These are phyloP conservation scores for Zeus faber DNA, from an alignment of 2,113 vertebrate species.

Conservation along the genomic window DNA sequence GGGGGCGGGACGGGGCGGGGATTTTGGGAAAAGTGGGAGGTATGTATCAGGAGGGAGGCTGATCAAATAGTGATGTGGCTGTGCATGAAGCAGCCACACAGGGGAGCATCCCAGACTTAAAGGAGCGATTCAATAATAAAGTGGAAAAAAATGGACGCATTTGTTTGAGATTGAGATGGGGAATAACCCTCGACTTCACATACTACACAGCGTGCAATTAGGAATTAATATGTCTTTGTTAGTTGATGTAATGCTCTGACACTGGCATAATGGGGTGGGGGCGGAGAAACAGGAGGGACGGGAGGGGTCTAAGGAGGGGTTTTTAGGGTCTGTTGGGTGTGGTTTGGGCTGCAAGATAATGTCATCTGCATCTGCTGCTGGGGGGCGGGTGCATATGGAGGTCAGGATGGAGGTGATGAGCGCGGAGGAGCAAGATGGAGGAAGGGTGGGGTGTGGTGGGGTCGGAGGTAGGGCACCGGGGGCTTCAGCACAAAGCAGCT, in stretches of 20 bases:
- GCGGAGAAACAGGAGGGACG: background rate
- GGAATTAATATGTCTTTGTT: too few relatives aligned
- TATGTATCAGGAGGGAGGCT: too few relatives aligned
- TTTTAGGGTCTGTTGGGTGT: background rate
- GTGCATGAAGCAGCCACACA: too few relatives aligned
- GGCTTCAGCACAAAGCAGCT: conserved; percentile 40
- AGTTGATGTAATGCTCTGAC: too few relatives aligned
- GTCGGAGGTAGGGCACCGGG: conserved; percentile 26
- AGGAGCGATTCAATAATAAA: too few relatives aligned
- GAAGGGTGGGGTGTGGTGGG: conserved; percentile 9
- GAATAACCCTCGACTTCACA: too few relatives aligned
- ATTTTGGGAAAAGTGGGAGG: too few relatives aligned
- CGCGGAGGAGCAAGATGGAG: conserved; percentile 7
- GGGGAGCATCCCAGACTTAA: too few relatives aligned
- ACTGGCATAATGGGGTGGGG: background rate
- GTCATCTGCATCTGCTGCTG: conserved; percentile 19
- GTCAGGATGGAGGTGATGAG: conserved; percentile 28
- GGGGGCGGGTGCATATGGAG: conserved; percentile 33
- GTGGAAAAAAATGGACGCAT: too few relatives aligned
- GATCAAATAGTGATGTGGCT: too few relatives aligned
- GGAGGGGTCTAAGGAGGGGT: background rate
- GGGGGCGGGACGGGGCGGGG: too few relatives aligned
- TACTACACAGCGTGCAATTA: conserved; percentile 10
- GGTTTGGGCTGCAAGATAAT: background rate
- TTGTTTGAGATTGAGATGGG: too few relatives aligned